phyloP scores from a whole-genome alignment of 2,888 invertebrate genomes.

The Drosophila mimica region DNA sequence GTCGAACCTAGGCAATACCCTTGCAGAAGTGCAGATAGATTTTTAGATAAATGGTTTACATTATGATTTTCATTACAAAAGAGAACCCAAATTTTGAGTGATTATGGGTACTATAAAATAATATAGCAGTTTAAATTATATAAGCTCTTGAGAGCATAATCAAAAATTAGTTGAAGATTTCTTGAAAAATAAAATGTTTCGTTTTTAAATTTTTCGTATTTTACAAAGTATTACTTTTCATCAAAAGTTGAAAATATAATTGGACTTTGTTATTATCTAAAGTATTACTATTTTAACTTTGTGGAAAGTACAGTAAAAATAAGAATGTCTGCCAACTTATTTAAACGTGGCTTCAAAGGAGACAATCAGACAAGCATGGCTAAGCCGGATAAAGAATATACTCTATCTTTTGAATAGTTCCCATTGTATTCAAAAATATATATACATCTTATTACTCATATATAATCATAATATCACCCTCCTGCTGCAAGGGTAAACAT shows the following conservation, averaged over 20 bases:
- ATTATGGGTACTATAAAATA: too few species aligned
- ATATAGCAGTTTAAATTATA: too few species aligned
- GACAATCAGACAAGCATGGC: not conserved
- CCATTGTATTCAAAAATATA: not conserved
- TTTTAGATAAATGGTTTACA: not conserved
- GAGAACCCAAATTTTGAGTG: not conserved
- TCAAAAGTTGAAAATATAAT: not conserved
- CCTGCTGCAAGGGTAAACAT: constrained; percentile 22
- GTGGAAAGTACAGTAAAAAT: not conserved
- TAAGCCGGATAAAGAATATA: not conserved
- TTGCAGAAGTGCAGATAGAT: constrained; percentile 10
- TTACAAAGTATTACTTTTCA: too few species aligned
- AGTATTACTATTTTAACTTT: not conserved
- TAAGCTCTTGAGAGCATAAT: too few species aligned
- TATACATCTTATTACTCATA: not conserved
- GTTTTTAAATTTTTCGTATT: too few species aligned
- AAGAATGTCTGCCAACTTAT: not conserved
- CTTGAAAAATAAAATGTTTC: too few species aligned
- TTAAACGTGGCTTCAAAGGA: not conserved
- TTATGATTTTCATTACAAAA: not conserved
- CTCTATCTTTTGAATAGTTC: not conserved
- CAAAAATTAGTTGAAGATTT: not conserved
- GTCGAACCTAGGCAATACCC: constrained; percentile 19
- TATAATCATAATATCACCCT: not conserved
- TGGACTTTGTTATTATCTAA: not conserved